Base-by-base conservation (phyloP, 2,888 invertebrate genomes). In the Periphyllus acericola region DNA sequence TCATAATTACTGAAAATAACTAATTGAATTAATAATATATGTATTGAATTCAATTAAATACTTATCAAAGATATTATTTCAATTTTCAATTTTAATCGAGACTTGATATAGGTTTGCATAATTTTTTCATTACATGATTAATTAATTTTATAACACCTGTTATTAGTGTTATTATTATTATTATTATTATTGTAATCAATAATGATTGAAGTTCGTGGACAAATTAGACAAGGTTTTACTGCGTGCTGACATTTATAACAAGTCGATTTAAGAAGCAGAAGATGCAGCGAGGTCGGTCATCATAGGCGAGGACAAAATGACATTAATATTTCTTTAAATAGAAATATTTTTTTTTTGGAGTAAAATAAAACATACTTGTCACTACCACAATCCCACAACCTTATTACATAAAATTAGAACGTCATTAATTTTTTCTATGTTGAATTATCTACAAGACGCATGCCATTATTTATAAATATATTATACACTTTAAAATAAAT, bases 261-360 rank as follows among this genome's bases (percentile, higher is more conserved):
- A 84, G 76, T 76, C 32, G n/a, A 85, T 85, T 78, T 85, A 17
- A 60, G 40, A 60, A n/a, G 34, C 29, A 71, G 74, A 86, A 80
- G n/a, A 52, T 80, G 25, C 40, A 36, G 19, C 72, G 55, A 86
- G 86, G 86, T 79, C 79, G 55, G 34, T 86, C 11, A 80, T 79
- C 79, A 66, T 74, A 55, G 29, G 71, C 86, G 36, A 86, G 86
- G 86, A 86, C 86, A 60, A 86, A 80, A 86, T 86, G 71, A 86
- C 72, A 71, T 85, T 85, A 52, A 29, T 84, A 76, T 66, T 84
- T 46, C 25, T 55, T 17, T 34, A 34, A 74, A n/a, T 72, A 29
- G n/a, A 60, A 36, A 40, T 66, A 36, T 36, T 79, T 86, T 79
- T 85, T 76, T 60, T 14, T 3, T 19, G 8, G 9, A 25, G 6